Evolutionary conservation across 1,140 invertebrate genomes (phyloP).

Genomic region (Drosophila lowei): DNA sequence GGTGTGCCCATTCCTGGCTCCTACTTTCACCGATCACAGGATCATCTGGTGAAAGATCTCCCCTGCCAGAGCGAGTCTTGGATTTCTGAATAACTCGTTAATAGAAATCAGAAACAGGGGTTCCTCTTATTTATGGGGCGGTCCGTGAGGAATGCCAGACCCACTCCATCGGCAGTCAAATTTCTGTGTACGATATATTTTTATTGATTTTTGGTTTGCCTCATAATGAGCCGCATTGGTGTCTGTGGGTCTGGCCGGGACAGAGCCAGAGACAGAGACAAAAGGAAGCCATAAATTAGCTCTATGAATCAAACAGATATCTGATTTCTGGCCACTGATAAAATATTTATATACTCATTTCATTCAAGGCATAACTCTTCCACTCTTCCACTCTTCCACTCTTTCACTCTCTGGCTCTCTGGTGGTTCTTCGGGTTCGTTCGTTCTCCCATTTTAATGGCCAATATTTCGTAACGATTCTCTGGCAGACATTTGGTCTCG

Average conservation of each 20-base stretch:
- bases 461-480: constrained; percentile 40
- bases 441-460: constrained; percentile 49
- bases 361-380: constrained; percentile 68
- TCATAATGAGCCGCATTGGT: constrained; percentile 72
- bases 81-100: constrained; percentile 72
- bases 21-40: too few relatives aligned
- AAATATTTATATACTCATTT: constrained; percentile 81
- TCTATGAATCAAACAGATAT: constrained; percentile 82
- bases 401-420: too few relatives aligned
- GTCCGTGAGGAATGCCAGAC: constrained; percentile 50
- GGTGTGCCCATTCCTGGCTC: neutral
- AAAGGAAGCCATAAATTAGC: constrained; percentile 82
- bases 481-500: constrained; percentile 75
- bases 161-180: constrained; percentile 31
- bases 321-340: constrained; percentile 81
- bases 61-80: neutral
- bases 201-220: constrained; percentile 66
- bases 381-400: neutral
- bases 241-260: constrained; percentile 63
- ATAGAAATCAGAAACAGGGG: constrained; percentile 26
- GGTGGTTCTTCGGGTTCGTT: too few relatives aligned
- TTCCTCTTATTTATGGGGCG: constrained; percentile 45
- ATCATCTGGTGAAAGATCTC: too few relatives aligned
- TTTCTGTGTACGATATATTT: constrained; percentile 67
- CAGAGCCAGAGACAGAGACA: constrained; percentile 20